Evolutionary conservation across 2,797 vertebrate genomes (phyloP).

Genomic region (Jordanella pulchra): DNA sequence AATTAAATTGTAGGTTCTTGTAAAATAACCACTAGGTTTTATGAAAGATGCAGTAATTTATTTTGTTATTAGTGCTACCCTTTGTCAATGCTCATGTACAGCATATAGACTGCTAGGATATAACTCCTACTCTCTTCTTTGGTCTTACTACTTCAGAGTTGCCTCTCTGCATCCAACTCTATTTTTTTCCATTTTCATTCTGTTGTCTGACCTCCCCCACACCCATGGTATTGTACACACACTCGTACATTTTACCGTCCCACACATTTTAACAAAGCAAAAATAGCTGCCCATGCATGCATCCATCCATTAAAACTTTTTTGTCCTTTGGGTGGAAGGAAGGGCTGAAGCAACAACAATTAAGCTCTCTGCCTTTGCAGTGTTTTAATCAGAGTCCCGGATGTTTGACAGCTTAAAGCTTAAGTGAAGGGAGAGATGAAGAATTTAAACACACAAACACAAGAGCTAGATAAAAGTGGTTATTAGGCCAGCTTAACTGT

Average conservation of each 20-base stretch:
- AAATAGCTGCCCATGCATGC: slow-evolving; percentile 48
- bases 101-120: not conserved
- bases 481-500: slow-evolving; percentile 52
- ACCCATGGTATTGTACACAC: slow-evolving; percentile 4
- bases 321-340: slow-evolving; percentile 28
- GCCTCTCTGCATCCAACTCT: slow-evolving; percentile 4
- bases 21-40: not conserved
- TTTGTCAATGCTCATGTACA: not conserved
- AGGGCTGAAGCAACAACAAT: slow-evolving; percentile 44
- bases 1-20: not conserved
- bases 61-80: not conserved
- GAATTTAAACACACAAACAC: slow-evolving; percentile 38
- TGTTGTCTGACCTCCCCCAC: not conserved
- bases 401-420: slow-evolving; percentile 53
- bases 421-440: slow-evolving; percentile 39
- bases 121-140: slow-evolving; percentile 26
- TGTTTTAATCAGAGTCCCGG: slow-evolving; percentile 54
- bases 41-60: not conserved
- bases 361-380: slow-evolving; percentile 46
- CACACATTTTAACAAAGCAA: slow-evolving; percentile 41
- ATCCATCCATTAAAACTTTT: slow-evolving; percentile 53
- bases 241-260: slow-evolving; percentile 10
- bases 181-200: not conserved
- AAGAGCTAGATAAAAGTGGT: slow-evolving; percentile 43
- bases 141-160: slow-evolving; percentile 26